Conservation (phyloP, 2,888 invertebrate genomes). For the Erebia palarica region DNA sequence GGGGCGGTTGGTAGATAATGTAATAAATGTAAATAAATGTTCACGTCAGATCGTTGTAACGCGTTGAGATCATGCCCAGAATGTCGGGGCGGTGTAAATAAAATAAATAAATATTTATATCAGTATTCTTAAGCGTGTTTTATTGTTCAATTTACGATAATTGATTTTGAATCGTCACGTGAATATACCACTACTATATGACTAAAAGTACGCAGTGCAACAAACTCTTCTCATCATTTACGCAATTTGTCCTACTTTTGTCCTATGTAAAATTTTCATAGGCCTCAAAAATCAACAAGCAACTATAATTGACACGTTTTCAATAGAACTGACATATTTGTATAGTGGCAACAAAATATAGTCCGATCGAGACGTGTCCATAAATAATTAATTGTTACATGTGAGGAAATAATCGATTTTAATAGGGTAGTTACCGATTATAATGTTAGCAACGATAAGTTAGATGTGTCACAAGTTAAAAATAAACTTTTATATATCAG, state of each 20-base stretch:
- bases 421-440: slow-evolving; percentile 6
- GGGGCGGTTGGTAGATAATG: slow-evolving; percentile 67
- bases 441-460: neutral
- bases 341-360: slow-evolving; percentile 11
- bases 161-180: too few species aligned
- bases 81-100: slow-evolving; percentile 63
- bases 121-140: slow-evolving; percentile 52
- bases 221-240: neutral
- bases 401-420: slow-evolving; percentile 16
- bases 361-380: neutral
- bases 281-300: neutral
- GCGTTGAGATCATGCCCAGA: slow-evolving; percentile 72
- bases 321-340: neutral
- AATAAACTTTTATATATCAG: too few species aligned
- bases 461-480: too few species aligned
- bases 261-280: slow-evolving; percentile 5
- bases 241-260: neutral
- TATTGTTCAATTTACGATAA: slow-evolving; percentile 15
- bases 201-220: neutral
- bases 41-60: slow-evolving; percentile 48
- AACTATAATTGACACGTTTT: slow-evolving; percentile 11
- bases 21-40: slow-evolving; percentile 49
- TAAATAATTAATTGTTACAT: slow-evolving; percentile 7
- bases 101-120: slow-evolving; percentile 64
- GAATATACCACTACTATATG: neutral